A percentile compares a stretch with the other conserved stretches of the same genome.
Conservation (phyloP, 2,113 vertebrate genomes). For the Syrmaticus mikado region DNA sequence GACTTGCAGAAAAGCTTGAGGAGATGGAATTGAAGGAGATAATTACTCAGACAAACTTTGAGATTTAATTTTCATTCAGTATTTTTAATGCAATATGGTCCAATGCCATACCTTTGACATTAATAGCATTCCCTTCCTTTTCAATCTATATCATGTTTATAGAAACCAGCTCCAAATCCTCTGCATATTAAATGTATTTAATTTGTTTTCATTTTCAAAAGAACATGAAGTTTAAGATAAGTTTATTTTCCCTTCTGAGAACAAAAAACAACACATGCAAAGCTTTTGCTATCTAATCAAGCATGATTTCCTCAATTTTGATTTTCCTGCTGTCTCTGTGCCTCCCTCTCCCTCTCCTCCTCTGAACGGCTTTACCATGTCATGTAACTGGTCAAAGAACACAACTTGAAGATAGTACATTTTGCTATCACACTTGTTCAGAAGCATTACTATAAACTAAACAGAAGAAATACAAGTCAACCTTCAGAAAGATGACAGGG, state of each 20-base stretch:
- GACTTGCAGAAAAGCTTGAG: conserved; percentile 6
- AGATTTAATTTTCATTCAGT: neutral
- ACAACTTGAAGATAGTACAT: neutral
- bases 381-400: neutral
- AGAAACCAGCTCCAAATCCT: neutral
- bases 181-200: neutral
- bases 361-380: neutral
- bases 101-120: neutral
- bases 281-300: neutral
- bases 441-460: neutral
- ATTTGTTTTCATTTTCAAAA: neutral
- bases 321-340: neutral
- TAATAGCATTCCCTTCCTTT: neutral
- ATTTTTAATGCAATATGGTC: neutral
- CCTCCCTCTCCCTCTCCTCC: neutral
- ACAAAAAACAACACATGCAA: neutral
- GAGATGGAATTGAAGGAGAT: neutral
- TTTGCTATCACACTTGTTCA: neutral
- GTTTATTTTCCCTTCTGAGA: neutral
- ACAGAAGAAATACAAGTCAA: neutral
- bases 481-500: neutral
- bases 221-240: neutral
- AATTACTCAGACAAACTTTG: neutral
- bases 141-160: neutral
- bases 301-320: neutral